Evolutionary conservation across 2,797 vertebrate genomes (phyloP), one percentile per base, ranked within the genome.

Genomic region (Delichon dasypus): DNA sequence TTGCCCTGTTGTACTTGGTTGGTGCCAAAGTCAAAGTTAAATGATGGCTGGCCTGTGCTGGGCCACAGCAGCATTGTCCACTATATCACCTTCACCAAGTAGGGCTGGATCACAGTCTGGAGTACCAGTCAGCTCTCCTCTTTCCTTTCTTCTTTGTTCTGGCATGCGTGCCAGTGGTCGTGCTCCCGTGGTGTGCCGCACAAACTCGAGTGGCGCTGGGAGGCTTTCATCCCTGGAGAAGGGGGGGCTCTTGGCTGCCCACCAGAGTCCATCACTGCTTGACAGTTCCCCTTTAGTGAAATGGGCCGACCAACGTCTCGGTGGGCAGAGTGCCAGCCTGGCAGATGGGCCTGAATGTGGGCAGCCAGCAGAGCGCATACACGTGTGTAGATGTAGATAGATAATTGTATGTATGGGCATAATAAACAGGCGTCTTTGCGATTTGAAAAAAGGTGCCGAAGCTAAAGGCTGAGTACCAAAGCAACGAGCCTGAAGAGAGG

Each of bases 331-430:
- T 18, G 97, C 97, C 97, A 97, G 92, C 90, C 40, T 53, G 90
- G 74, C 98, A 98, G 97, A 98, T 97, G 97, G 97, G 74, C 93
- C 72, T 88, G 73, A 79, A 48, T 91, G 95, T 93, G 93, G 94
- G 94, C 92, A 94, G 89, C 93, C 94, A 90, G 93, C 64, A 64
- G 70, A 92, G 89, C 91, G 47, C 50, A 47, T 89, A 82, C 96
- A 72, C 91, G 89, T 11, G 16, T 95, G 97, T 95, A 60, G 62
- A 94, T 89, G 68, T 27, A 74, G 93, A 94, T 91, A 73, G 93
- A 94, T 90, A 73, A 61, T 21, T 53, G 76, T 85, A 72, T 65
- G 58, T 87, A 75, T 27, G 20, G 51, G 30, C 91, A 78, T 86
- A 87, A 92, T 83, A 94, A 81, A 94, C 47, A 48, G 58, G 32